These are phyloP conservation scores for Dendrocopos noguchii DNA, from an alignment of 2,113 vertebrate genomes.

Conservation along the genomic window DNA sequence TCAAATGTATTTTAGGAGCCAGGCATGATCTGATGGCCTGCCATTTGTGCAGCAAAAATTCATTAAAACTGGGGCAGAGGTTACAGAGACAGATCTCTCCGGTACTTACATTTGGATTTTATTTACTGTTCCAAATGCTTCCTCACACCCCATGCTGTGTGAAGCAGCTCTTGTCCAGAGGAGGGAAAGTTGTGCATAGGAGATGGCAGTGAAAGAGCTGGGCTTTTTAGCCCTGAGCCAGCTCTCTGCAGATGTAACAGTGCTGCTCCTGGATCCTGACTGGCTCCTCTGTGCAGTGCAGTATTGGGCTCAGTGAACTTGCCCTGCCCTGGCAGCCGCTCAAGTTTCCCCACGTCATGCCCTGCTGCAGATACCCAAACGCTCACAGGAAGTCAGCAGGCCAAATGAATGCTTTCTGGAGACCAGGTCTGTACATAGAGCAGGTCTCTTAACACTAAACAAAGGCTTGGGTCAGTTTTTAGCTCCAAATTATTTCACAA, in stretches of 20 bases:
- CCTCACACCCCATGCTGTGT: not conserved
- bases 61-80: not conserved
- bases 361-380: not conserved
- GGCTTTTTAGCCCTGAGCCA: not conserved
- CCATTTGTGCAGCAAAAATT: not conserved
- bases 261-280: not conserved
- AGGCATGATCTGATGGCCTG: not conserved
- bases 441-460: not conserved
- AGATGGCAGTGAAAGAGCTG: not conserved
- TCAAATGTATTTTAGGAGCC: not conserved
- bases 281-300: accelerated
- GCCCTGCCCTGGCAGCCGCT: not conserved
- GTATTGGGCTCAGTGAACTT: accelerated
- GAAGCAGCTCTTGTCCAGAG: not conserved
- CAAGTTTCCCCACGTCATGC: not conserved
- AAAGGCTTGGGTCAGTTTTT: not conserved
- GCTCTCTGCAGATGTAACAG: not conserved
- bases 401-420: not conserved
- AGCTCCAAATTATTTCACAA: not conserved
- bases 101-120: not conserved
- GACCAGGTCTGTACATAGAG: not conserved
- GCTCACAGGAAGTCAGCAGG: not conserved
- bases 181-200: not conserved
- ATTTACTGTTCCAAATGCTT: not conserved
- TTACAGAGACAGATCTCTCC: not conserved